A percentile compares a stretch with the other conserved stretches of the same genome.
phyloP scores from a whole-genome alignment of 2,797 vertebrate species.

The Phoebastria nigripes region DNA sequence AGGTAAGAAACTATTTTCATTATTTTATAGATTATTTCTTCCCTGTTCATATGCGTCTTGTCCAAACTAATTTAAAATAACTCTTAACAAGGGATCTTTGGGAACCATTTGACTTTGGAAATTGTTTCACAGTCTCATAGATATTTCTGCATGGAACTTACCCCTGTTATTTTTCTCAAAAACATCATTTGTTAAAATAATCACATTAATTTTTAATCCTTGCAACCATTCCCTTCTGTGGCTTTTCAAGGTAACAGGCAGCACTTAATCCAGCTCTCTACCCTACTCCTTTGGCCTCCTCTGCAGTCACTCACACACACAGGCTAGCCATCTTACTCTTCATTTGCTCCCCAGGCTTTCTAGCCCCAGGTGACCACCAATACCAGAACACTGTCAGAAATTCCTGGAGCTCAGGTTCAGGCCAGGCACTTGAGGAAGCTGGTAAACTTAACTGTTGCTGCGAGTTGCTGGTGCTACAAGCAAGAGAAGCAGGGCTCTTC shows the following conservation, averaged over 20 bases:
- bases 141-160: not conserved
- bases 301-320: not conserved
- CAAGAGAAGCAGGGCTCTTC: not conserved
- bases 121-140: not conserved
- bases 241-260: not conserved
- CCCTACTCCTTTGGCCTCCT: not conserved
- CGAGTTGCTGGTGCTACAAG: not conserved
- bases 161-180: not conserved
- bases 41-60: not conserved
- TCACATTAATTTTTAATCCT: conserved; percentile 27
- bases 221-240: not conserved
- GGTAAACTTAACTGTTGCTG: not conserved
- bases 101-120: not conserved
- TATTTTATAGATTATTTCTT: not conserved
- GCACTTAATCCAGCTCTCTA: not conserved
- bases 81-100: not conserved
- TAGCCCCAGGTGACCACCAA: not conserved
- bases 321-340: not conserved
- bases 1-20: not conserved
- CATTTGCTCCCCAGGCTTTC: not conserved
- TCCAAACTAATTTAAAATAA: not conserved
- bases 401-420: not conserved
- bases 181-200: not conserved
- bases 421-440: not conserved
- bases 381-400: not conserved